Conservation (phyloP, 2,113 vertebrate genomes). For the Microtus richardsoni region DNA sequence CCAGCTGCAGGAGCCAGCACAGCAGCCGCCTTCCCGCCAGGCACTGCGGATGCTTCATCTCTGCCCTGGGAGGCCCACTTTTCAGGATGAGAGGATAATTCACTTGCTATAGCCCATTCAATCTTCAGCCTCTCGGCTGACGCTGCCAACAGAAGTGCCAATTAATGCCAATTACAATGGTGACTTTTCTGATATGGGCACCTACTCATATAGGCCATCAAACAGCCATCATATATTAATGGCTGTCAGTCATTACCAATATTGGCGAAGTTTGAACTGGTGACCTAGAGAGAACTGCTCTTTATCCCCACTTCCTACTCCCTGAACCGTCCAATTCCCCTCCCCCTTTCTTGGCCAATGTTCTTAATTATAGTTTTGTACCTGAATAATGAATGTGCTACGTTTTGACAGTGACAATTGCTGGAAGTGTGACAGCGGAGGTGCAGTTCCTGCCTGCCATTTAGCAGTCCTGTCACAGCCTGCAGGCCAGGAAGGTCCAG, state of each 20-base stretch:
- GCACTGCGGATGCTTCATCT: slow-evolving; percentile 63
- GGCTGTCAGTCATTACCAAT: slow-evolving; percentile 75
- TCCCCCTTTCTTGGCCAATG: slow-evolving; percentile 71
- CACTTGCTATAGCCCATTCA: slow-evolving; percentile 75
- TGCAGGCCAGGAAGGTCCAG: slow-evolving; percentile 61
- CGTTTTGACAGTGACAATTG: slow-evolving; percentile 77
- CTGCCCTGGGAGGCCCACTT: slow-evolving; percentile 73
- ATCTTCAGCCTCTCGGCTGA: slow-evolving; percentile 79
- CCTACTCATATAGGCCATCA: slow-evolving; percentile 78
- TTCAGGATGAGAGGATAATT: slow-evolving; percentile 80
- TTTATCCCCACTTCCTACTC: slow-evolving; percentile 76
- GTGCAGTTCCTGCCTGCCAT: slow-evolving; percentile 56
- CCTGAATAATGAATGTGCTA: slow-evolving; percentile 70
- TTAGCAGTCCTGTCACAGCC: slow-evolving; percentile 71
- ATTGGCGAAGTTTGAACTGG: slow-evolving; percentile 74
- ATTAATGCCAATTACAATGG: slow-evolving; percentile 84
- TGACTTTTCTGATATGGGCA: slow-evolving; percentile 83
- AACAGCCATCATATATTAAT: slow-evolving; percentile 76
- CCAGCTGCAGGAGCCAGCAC: neutral
- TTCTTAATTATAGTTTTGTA: slow-evolving; percentile 77
- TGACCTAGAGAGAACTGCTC: slow-evolving; percentile 80
- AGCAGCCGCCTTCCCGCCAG: slow-evolving; percentile 26
- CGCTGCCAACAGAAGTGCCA: slow-evolving; percentile 82
- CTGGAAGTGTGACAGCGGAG: slow-evolving; percentile 64
- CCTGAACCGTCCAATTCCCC: slow-evolving; percentile 77